A percentile compares a stretch with the other conserved stretches of the same genome.
These are phyloP conservation scores for Graphium colonna DNA, from an alignment of 2,888 invertebrate genomes.

Conservation along the genomic window DNA sequence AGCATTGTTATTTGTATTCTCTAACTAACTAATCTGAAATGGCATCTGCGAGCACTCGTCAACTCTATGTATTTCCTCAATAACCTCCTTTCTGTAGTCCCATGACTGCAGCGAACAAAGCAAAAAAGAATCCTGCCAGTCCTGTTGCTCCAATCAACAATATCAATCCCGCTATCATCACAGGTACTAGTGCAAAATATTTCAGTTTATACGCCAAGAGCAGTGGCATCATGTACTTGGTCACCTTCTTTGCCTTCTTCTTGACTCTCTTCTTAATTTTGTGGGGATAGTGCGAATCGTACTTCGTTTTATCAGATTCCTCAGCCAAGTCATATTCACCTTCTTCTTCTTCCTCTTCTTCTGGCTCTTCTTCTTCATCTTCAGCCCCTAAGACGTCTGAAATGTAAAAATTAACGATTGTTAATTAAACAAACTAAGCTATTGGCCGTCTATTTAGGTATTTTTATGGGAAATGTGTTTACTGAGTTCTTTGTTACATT, in stretches of 20 bases:
- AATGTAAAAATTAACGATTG: conserved; percentile 15
- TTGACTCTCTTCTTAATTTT: conserved; percentile 37
- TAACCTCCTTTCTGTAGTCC: conserved; percentile 82
- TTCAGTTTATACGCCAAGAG: conserved; percentile 91
- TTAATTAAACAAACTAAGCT: neutral
- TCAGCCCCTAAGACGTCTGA: conserved; percentile 64
- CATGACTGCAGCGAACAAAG: conserved; percentile 90
- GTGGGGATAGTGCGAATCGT: conserved; percentile 34
- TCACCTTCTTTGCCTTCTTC: conserved; percentile 80
- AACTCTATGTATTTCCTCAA: conserved; percentile 48
- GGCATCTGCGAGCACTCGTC: conserved; percentile 60
- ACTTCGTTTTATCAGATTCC: conserved; percentile 33
- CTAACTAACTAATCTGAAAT: conserved; percentile 51
- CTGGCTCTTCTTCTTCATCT: conserved; percentile 47
- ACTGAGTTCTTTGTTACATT: no score
- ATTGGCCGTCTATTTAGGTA: no score
- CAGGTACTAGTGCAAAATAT: conserved; percentile 87
- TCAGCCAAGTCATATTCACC: conserved; percentile 41
- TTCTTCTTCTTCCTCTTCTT: conserved; percentile 53
- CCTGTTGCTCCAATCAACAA: conserved; percentile 89
- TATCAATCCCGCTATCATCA: conserved; percentile 85
- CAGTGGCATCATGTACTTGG: conserved; percentile 86
- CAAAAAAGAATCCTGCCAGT: conserved; percentile 92
- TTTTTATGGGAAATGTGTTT: conserved; percentile 6
- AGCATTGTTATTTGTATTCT: conserved; percentile 6